Percentiles rank a stretch among this genome's conserved stretches.
phyloP scores from a whole-genome alignment of 2,888 invertebrate species.

The Cyaniris semiargus region DNA sequence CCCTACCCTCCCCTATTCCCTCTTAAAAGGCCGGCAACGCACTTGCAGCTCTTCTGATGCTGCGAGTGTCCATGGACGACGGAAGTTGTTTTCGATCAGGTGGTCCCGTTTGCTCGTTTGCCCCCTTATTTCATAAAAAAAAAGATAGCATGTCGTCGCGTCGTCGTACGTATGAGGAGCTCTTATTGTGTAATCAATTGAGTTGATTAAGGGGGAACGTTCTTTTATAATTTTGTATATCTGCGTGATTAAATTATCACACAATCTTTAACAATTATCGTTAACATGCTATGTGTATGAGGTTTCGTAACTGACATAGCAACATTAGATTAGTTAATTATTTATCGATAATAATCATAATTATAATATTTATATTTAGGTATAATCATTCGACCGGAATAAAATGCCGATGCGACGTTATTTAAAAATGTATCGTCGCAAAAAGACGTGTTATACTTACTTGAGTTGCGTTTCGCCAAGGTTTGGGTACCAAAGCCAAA shows the following conservation, averaged over 20 bases:
- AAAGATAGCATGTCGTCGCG: background rate
- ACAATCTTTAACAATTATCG: background rate
- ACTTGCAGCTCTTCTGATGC: too few species aligned
- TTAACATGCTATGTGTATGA: background rate
- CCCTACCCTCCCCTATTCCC: too few species aligned
- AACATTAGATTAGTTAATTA: background rate
- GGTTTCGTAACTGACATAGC: background rate
- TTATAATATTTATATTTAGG: background rate
- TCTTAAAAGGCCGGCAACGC: too few species aligned
- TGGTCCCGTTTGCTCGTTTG: too few species aligned
- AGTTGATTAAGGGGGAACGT: conserved; percentile 2
- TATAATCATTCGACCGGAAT: background rate
- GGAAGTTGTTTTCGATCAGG: too few species aligned
- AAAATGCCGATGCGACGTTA: too few species aligned
- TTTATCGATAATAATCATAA: background rate
- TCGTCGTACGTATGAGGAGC: background rate
- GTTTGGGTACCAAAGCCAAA: too few species aligned
- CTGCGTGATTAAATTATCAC: background rate
- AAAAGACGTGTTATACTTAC: too few species aligned
- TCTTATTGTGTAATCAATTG: background rate
- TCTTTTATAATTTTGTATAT: background rate
- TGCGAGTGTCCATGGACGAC: too few species aligned
- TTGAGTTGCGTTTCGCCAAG: too few species aligned
- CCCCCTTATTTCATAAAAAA: too few species aligned
- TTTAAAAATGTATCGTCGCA: too few species aligned